Percentiles rank a stretch among this genome's conserved stretches.
Conservation (phyloP, 2,113 vertebrate species). For the Alouatta palliata region DNA sequence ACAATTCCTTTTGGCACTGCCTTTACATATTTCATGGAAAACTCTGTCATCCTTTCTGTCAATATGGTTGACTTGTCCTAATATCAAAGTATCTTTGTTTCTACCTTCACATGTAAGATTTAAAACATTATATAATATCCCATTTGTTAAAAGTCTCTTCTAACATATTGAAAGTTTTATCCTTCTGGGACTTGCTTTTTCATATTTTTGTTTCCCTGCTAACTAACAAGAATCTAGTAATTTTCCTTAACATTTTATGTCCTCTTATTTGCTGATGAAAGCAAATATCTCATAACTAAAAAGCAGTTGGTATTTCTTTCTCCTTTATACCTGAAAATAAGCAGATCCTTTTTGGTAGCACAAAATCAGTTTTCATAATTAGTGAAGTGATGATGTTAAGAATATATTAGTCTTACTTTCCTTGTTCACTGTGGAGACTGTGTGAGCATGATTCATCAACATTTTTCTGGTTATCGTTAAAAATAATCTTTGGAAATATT, state of each 20-base stretch:
- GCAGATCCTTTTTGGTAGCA: background rate
- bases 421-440: background rate
- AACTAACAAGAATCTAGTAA: slow-evolving; percentile 5
- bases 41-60: background rate
- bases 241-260: background rate
- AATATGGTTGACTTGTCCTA: background rate
- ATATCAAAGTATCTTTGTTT: background rate
- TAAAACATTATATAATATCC: background rate
- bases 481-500: background rate
- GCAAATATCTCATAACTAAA: background rate
- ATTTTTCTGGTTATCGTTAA: slow-evolving; percentile 15
- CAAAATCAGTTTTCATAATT: background rate
- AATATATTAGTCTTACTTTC: background rate
- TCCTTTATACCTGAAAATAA: background rate
- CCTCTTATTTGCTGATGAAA: background rate
- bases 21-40: background rate
- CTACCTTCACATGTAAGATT: background rate
- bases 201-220: background rate
- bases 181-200: background rate
- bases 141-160: background rate
- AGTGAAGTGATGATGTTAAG: background rate
- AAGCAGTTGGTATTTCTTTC: background rate
- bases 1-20: background rate
- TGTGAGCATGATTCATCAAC: background rate
- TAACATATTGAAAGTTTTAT: background rate